phyloP scores from a whole-genome alignment of 2,888 invertebrate genomes.

The Encarsia formosa region DNA sequence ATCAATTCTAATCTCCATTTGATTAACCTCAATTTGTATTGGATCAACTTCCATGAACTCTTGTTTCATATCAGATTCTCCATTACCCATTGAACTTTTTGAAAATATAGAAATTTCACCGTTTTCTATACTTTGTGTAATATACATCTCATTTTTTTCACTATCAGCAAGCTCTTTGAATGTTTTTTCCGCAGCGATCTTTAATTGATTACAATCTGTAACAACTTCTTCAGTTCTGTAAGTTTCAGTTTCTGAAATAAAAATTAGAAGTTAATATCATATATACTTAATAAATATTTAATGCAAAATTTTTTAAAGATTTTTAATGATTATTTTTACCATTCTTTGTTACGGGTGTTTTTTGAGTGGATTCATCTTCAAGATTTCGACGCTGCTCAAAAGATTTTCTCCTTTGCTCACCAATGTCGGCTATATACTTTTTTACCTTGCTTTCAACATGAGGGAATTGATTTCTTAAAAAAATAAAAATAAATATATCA shows the following conservation, averaged over 20 bases:
- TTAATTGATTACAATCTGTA: conserved; percentile 31
- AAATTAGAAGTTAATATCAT: not conserved
- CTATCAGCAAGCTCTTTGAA: conserved; percentile 36
- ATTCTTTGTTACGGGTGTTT: too few species aligned
- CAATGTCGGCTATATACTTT: conserved; percentile 38
- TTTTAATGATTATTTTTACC: too few species aligned
- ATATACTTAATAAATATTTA: not conserved
- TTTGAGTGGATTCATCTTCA: too few species aligned
- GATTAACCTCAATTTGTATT: conserved; percentile 3
- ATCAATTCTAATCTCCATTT: conserved; percentile 10
- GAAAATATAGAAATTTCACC: conserved; percentile 20
- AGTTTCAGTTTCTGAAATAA: conserved; percentile 14
- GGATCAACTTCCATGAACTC: conserved; percentile 25
- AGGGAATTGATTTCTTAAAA: too few species aligned
- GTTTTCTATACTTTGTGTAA: conserved; percentile 6
- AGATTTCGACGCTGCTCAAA: conserved; percentile 15
- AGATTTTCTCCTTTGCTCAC: conserved; percentile 31
- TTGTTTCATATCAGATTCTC: not conserved
- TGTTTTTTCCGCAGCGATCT: conserved; percentile 37
- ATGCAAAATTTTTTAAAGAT: not conserved
- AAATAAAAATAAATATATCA: too few species aligned
- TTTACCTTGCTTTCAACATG: conserved; percentile 45
- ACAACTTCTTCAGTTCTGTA: conserved; percentile 13
- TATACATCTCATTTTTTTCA: conserved; percentile 23
- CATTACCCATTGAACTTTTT: conserved; percentile 6